Evolutionary conservation across 2,113 vertebrate species (phyloP).

Genomic region (Rhinogobius similis): DNA sequence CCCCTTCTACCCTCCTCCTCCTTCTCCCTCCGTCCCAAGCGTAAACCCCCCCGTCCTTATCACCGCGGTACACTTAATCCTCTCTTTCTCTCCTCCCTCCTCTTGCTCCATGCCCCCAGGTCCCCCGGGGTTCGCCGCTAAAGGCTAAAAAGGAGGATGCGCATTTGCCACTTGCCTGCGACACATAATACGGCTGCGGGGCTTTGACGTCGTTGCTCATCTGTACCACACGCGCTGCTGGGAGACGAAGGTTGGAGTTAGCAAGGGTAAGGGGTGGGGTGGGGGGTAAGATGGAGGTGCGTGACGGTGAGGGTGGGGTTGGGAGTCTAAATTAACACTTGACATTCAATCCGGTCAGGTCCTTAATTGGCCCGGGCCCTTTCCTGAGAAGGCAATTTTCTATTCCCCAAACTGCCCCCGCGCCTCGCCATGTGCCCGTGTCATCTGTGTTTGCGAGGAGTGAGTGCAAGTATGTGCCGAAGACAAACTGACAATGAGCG

Average conservation of each 20-base stretch:
- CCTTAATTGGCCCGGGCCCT: constrained; percentile 99
- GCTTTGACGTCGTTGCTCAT: constrained; percentile 99
- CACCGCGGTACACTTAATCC: constrained; percentile 89
- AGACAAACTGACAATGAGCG: constrained; percentile 54
- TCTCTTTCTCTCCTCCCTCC: constrained; percentile 66
- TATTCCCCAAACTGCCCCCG: constrained; percentile 98
- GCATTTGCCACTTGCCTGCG: constrained; percentile 97
- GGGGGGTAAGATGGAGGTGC: constrained; percentile 67
- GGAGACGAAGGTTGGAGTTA: constrained; percentile 50
- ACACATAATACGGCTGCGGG: constrained; percentile 96
- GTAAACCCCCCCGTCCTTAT: constrained; percentile 84
- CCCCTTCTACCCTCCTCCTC: constrained; percentile 27
- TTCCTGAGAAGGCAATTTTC: constrained; percentile 99
- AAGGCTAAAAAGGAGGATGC: constrained; percentile 89
- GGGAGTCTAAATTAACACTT: constrained; percentile 99
- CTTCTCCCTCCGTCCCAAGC: constrained; percentile 49
- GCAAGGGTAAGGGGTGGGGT: constrained; percentile 67
- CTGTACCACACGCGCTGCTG: constrained; percentile 73
- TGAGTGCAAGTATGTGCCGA: constrained; percentile 64
- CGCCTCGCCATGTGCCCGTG: constrained; percentile 85
- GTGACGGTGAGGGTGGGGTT: constrained; percentile 51
- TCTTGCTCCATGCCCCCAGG: constrained; percentile 48
- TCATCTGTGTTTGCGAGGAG: constrained; percentile 65
- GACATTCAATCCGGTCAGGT: constrained; percentile 99
- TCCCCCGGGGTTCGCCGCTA: constrained; percentile 74